These are phyloP conservation scores for Calliopum simillimum DNA, from an alignment of 2,888 invertebrate species.

Conservation along the genomic window DNA sequence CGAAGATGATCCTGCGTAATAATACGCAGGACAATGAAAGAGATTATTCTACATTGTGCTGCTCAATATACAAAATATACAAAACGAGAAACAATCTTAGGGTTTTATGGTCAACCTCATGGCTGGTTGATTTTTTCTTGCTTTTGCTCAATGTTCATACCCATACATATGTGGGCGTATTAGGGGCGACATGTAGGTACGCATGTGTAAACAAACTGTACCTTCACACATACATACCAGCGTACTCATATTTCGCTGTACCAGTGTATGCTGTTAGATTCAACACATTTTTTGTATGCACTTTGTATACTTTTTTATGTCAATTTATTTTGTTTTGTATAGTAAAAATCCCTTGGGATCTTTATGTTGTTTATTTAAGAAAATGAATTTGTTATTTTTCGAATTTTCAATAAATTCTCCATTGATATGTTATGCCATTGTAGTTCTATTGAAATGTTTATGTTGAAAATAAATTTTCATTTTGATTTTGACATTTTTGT, in stretches of 20 bases:
- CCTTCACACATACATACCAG: not conserved
- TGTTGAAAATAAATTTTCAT: not conserved
- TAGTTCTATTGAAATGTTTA: not conserved
- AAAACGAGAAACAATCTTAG: not conserved
- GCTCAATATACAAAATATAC: not conserved
- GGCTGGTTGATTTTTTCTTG: not conserved
- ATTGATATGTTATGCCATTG: not conserved
- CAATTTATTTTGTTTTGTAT: not conserved
- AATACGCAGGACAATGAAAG: conserved; percentile 7
- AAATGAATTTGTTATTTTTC: conserved; percentile 22
- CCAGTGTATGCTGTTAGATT: not conserved
- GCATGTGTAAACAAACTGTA: conserved; percentile 27
- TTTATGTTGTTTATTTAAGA: conserved; percentile 25
- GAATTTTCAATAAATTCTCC: not conserved
- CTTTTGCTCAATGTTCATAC: no score
- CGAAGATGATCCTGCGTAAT: conserved; percentile 30
- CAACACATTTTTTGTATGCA: no score
- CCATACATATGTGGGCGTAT: conserved; percentile 15
- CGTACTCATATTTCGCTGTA: not conserved
- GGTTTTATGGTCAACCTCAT: conserved; percentile 33
- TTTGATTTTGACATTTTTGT: conserved; percentile 21
- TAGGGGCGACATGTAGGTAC: conserved; percentile 16
- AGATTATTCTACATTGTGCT: not conserved
- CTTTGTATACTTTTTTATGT: no score
- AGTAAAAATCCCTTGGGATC: not conserved